phyloP scores from a whole-genome alignment of 2,797 vertebrate genomes.

The Telmatherina bonti region DNA sequence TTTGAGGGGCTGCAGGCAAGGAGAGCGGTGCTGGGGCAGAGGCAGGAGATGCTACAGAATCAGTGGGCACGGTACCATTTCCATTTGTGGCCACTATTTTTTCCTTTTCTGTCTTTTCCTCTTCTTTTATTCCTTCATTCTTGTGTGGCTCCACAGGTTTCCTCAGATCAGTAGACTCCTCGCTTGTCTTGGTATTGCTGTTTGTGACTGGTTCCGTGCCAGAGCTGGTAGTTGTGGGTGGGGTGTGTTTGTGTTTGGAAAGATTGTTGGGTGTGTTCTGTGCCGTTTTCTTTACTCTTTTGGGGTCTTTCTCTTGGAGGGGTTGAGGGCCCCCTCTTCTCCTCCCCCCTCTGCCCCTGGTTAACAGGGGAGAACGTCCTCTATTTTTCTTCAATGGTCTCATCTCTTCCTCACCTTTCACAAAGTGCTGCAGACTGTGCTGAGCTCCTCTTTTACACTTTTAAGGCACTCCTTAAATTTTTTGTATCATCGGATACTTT shows the following conservation, averaged over 20 bases:
- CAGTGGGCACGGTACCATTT: conserved; percentile 49
- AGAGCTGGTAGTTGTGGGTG: conserved; percentile 53
- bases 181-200: conserved; percentile 60
- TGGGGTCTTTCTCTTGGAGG: conserved; percentile 78
- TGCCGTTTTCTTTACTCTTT: conserved; percentile 76
- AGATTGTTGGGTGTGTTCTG: conserved; percentile 65
- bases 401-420: conserved; percentile 79
- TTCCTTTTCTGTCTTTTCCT: conserved; percentile 66
- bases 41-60: conserved; percentile 66
- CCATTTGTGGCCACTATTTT: conserved; percentile 62
- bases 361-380: conserved; percentile 82
- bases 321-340: conserved; percentile 75
- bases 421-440: conserved; percentile 62
- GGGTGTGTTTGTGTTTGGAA: conserved; percentile 67
- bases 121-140: conserved; percentile 51
- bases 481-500: conserved; percentile 27
- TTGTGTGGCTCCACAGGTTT: conserved; percentile 67
- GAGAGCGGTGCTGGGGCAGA: conserved; percentile 58
- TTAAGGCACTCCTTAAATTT: conserved; percentile 70
- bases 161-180: conserved; percentile 66
- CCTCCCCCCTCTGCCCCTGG: conserved; percentile 85
- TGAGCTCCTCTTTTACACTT: conserved; percentile 52
- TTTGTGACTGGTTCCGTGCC: conserved; percentile 69
- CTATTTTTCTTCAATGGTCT: conserved; percentile 88
- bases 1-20: conserved; percentile 42